Base-by-base conservation (phyloP, 2,797 vertebrate genomes). In the Limosa lapponica region DNA sequence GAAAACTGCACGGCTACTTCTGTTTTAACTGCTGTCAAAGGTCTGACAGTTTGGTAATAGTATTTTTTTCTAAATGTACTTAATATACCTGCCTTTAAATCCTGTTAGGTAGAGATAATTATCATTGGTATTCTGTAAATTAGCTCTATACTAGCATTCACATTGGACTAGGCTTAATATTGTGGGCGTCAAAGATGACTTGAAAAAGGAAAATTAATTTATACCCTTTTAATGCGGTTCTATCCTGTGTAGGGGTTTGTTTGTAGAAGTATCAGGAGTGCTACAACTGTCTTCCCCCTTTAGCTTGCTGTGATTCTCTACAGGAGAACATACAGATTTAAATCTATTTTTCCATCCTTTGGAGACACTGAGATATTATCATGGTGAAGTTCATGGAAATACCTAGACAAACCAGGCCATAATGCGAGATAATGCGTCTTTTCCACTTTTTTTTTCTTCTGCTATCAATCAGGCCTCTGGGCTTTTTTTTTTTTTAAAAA, bases 181-280 rank as follows among this genome's bases (percentile, higher is more conserved):
- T 16, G 37, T 52, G 59, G 82, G 44, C 54, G 81, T 80, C 94
- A 89, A 82, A 94, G 93, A 73, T 93, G 52, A 89, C 92, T 93
- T 89, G 95, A 85, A 94, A 95, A 96, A 93, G 88, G 77, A 93
- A 95, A 94, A 88, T 48, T 64, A 34, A 74, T 81, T 95, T 94
- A 90, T 95, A 91, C 94, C 93, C 79, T 95, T 93, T 66, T 6
- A 2, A 8, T 69, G 71, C 8, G 3, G 81, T 44, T 92, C 64
- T 87, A 14, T 39, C 62, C 65, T 17, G 0, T 27, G 9, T 3
- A 28, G 48, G 32, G 19, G 30, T 16, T 57, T 49, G 48, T 73
- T 49, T 73, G 55, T 61, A n/a, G 77, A 84, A 72, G 14, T 71
- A 79, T 11, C 39, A 46, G 34, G 51, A 87, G 46, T 58, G 82